Conservation (phyloP, 2,888 invertebrate species). For the Pharmacophagus antenor region DNA sequence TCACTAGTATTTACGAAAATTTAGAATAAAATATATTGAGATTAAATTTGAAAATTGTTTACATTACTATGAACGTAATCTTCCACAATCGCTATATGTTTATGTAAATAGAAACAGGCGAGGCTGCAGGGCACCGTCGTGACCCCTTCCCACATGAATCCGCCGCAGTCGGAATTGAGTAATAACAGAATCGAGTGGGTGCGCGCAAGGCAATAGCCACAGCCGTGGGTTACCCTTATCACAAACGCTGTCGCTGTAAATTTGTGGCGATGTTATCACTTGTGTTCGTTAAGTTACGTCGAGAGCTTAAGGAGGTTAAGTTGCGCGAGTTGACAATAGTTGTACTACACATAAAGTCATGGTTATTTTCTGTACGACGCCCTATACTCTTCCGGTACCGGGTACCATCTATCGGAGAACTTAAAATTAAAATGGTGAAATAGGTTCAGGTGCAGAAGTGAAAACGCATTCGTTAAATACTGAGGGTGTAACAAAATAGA, state of each 20-base stretch:
- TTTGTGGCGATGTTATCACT: conserved; percentile 26
- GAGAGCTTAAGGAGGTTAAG: conserved; percentile 10
- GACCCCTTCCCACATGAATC: conserved; percentile 25
- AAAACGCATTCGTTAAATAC: no score
- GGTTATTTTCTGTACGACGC: no score
- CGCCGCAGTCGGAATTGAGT: conserved; percentile 25
- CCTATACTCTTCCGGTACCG: no score
- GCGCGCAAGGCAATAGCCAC: conserved; percentile 26
- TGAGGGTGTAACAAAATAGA: no score
- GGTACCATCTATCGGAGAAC: no score
- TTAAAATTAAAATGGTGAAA: no score
- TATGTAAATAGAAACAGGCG: conserved; percentile 1
- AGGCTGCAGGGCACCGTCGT: conserved; percentile 18
- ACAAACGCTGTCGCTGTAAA: conserved; percentile 22
- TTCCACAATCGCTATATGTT: not conserved
- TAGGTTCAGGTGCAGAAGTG: no score
- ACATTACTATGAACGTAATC: not conserved
- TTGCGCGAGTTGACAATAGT: no score
- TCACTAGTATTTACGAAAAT: no score
- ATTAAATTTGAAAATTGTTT: not conserved
- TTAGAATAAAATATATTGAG: no score
- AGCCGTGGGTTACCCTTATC: conserved; percentile 29
- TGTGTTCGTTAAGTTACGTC: conserved; percentile 21
- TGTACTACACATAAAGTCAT: no score
- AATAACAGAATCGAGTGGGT: conserved; percentile 26